These are phyloP conservation scores for Squalus acanthias DNA, from an alignment of 2,797 vertebrate genomes.

Conservation along the genomic window DNA sequence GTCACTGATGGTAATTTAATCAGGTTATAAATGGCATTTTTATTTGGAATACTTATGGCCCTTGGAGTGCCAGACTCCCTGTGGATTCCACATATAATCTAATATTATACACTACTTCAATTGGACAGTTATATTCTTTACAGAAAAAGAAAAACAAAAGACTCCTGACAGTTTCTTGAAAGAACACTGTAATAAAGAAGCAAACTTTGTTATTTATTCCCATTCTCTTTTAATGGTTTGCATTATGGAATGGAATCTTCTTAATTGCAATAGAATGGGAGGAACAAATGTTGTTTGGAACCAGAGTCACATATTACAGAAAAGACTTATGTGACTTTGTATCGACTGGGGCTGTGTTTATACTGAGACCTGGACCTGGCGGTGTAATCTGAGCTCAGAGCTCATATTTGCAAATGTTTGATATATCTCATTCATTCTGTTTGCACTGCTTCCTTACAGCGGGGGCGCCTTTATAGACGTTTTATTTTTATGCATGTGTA, in stretches of 20 bases:
- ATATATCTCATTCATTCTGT: neutral
- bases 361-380: neutral
- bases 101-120: slow-evolving; percentile 7
- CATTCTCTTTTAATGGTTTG: neutral
- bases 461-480: neutral
- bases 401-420: neutral
- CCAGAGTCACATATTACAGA: neutral
- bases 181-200: neutral
- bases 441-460: neutral
- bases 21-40: slow-evolving; percentile 30
- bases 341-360: neutral
- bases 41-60: neutral
- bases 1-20: slow-evolving; percentile 17
- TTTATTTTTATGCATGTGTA: neutral
- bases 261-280: neutral
- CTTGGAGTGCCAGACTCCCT: slow-evolving; percentile 8
- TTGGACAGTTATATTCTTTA: slow-evolving; percentile 11
- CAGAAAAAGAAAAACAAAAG: neutral
- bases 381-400: neutral
- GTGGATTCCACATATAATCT: slow-evolving; percentile 28
- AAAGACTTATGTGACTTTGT: neutral
- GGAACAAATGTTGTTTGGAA: neutral
- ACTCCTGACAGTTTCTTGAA: neutral
- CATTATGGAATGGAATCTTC: neutral
- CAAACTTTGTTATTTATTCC: slow-evolving; percentile 16